Conservation (phyloP, 2,113 vertebrate genomes). For the Charadrius vociferus region DNA sequence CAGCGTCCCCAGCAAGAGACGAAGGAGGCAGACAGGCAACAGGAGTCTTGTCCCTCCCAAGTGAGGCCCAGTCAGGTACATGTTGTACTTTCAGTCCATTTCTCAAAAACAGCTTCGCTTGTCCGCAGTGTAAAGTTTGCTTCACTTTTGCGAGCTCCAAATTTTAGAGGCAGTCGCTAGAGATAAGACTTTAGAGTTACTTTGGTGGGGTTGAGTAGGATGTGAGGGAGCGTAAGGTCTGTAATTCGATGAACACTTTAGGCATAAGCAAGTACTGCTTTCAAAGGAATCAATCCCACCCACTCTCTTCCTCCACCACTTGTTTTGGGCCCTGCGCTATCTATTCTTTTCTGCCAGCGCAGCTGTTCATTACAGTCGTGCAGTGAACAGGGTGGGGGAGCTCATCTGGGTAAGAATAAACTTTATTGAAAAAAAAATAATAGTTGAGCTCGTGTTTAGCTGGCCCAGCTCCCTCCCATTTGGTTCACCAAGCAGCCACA, state of each 20-base stretch:
- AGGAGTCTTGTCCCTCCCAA: conserved; percentile 65
- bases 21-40: conserved; percentile 71
- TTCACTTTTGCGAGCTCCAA: neutral
- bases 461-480: neutral
- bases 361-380: conserved; percentile 3
- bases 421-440: neutral
- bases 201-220: neutral
- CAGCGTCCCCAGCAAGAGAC: conserved; percentile 86
- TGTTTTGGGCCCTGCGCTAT: neutral
- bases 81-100: neutral
- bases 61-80: conserved; percentile 78
- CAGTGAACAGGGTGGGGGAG: conserved; percentile 16
- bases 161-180: neutral
- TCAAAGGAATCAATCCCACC: conserved; percentile 15
- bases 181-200: neutral
- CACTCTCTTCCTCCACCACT: neutral
- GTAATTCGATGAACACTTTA: neutral
- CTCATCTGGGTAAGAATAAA: conserved; percentile 27
- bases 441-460: neutral
- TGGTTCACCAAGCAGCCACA: neutral
- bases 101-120: neutral
- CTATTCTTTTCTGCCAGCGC: neutral
- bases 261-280: neutral
- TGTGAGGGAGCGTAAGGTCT: neutral
- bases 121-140: rapidly evolving